Conservation (phyloP, 2,113 vertebrate genomes). For the Gulo gulo region DNA sequence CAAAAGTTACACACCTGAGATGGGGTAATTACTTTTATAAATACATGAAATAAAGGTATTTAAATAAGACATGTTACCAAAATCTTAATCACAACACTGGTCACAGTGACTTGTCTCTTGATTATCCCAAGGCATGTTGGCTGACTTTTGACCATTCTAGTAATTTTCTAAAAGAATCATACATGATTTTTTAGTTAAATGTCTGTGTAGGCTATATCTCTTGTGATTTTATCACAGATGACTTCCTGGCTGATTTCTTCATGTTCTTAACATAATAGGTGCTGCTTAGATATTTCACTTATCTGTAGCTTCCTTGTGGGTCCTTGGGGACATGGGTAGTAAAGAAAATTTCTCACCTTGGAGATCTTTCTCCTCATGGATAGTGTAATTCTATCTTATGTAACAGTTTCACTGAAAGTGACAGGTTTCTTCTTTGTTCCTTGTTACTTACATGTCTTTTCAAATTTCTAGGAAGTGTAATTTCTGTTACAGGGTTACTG, state of each 20-base stretch:
- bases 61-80: neutral
- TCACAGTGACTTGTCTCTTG: neutral
- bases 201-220: neutral
- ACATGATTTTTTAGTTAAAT: neutral
- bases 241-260: neutral
- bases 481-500: neutral
- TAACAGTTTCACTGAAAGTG: neutral
- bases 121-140: neutral
- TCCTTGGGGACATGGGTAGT: neutral
- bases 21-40: slow-evolving; percentile 1
- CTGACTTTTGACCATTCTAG: neutral
- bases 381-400: neutral
- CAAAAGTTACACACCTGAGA: neutral
- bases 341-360: neutral
- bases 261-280: neutral
- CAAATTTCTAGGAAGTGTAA: neutral
- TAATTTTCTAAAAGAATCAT: neutral
- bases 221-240: neutral
- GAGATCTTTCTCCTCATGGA: neutral
- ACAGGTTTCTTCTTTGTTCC: neutral
- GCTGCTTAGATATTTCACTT: neutral
- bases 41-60: neutral
- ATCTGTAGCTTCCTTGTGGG: neutral
- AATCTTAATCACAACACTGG: neutral
- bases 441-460: neutral